Evolutionary conservation across 1,140 invertebrate species (phyloP).

Genomic region (Venturia canescens): DNA sequence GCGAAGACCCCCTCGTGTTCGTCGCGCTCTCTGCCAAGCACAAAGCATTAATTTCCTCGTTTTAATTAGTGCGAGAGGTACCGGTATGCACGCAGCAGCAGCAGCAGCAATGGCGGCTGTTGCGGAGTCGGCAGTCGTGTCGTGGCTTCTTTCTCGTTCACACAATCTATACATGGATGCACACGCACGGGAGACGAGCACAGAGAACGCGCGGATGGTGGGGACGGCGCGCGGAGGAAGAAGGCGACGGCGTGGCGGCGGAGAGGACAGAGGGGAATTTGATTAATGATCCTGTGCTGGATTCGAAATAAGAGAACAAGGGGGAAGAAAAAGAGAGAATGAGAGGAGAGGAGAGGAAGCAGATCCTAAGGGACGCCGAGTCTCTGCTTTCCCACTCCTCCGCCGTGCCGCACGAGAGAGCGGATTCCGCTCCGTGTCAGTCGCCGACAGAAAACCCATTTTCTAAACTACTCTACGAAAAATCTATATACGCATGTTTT

Average conservation of each 20-base stretch:
- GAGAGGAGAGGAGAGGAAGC: constrained; percentile 55
- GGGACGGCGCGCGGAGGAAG: constrained; percentile 54
- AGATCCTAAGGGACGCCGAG: constrained; percentile 69
- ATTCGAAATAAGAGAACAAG: constrained; percentile 61
- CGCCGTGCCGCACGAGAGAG: constrained; percentile 45
- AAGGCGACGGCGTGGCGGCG: constrained; percentile 64
- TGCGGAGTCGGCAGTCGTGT: constrained; percentile 32
- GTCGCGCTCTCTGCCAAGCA: constrained; percentile 44
- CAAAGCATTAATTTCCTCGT: constrained; percentile 76
- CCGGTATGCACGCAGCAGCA: constrained; percentile 66
- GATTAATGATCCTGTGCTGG: constrained; percentile 74
- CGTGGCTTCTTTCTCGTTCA: constrained; percentile 50
- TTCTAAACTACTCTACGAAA: constrained; percentile 37
- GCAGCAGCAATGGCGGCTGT: constrained; percentile 70
- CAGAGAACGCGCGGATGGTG: neutral
- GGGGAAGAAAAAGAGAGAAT: constrained; percentile 51
- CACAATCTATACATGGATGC: neutral
- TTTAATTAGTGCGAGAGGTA: constrained; percentile 73
- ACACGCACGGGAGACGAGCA: neutral
- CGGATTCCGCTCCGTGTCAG: constrained; percentile 15
- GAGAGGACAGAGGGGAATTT: constrained; percentile 70
- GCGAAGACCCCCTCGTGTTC: constrained; percentile 18
- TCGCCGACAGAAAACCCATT: constrained; percentile 49
- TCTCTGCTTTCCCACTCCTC: constrained; percentile 45
- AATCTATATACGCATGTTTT: constrained; percentile 32